These are phyloP conservation scores for Orgyia antiqua DNA, from an alignment of 2,888 invertebrate species.

Conservation along the genomic window DNA sequence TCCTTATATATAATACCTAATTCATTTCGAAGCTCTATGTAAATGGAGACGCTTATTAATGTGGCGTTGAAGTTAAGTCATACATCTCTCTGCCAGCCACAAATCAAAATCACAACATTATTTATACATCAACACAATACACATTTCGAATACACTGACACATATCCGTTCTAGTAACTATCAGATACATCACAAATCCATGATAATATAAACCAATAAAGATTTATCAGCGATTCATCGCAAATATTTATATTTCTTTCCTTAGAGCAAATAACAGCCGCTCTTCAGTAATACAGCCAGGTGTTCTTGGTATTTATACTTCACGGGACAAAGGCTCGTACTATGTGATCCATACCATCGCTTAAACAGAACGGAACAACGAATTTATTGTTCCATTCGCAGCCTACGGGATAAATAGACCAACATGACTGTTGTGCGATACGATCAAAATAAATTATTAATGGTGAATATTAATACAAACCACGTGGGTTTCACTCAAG, in stretches of 20 bases:
- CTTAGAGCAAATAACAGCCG: constrained; percentile 7
- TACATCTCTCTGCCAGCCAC: too few relatives aligned
- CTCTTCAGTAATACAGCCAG: constrained; percentile 11
- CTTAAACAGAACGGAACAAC: constrained; percentile 32
- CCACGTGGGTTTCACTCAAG: constrained; percentile 33
- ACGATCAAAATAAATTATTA: constrained; percentile 31
- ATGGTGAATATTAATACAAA: constrained; percentile 42
- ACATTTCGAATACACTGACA: too few relatives aligned
- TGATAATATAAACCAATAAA: not conserved
- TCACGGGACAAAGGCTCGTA: constrained; percentile 33
- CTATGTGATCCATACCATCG: constrained; percentile 24
- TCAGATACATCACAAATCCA: too few relatives aligned
- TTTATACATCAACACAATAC: too few relatives aligned
- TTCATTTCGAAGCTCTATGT: too few relatives aligned
- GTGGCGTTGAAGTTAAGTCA: too few relatives aligned
- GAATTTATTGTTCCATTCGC: constrained; percentile 22
- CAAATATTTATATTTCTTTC: constrained; percentile 1
- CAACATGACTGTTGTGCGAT: constrained; percentile 14
- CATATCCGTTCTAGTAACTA: too few relatives aligned
- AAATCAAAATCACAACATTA: too few relatives aligned
- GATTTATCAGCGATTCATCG: not conserved
- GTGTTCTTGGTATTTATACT: constrained; percentile 9
- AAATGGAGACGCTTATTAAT: too few relatives aligned
- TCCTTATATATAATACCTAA: too few relatives aligned
- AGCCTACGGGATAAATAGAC: constrained; percentile 23